These are phyloP conservation scores for Onchidella celtica DNA, from an alignment of 2,888 invertebrate genomes.

Conservation along the genomic window DNA sequence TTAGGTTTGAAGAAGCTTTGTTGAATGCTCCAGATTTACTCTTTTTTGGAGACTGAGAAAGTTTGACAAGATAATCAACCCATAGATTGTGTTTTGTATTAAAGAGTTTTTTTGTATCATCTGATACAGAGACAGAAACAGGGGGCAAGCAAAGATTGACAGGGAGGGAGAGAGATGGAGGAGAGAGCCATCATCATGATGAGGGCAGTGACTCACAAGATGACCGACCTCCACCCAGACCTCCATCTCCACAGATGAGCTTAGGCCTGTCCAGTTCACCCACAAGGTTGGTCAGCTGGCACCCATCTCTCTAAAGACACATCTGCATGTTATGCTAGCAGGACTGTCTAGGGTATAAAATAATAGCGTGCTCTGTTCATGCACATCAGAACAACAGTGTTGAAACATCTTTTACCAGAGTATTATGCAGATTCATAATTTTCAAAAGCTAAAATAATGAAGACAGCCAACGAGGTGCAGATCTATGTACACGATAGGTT, in stretches of 20 bases:
- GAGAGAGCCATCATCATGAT: slow-evolving; percentile 6
- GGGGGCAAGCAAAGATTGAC: neutral
- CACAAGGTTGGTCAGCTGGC: slow-evolving; percentile 40
- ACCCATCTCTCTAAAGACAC: too few relatives aligned
- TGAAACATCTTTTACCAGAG: too few relatives aligned
- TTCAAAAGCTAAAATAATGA: neutral
- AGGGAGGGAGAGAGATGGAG: slow-evolving; percentile 14
- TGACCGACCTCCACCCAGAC: slow-evolving; percentile 54
- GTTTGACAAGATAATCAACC: too few relatives aligned
- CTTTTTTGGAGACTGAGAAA: too few relatives aligned
- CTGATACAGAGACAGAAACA: slow-evolving; percentile 19
- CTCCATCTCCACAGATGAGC: slow-evolving; percentile 56
- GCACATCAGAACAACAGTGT: too few relatives aligned
- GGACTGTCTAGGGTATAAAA: too few relatives aligned
- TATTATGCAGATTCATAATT: neutral
- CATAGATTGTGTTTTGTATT: neutral
- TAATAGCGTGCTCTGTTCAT: too few relatives aligned
- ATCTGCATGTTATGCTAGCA: too few relatives aligned
- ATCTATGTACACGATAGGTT: neutral
- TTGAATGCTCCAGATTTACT: too few relatives aligned
- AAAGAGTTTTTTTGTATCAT: neutral
- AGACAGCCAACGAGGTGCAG: too few relatives aligned
- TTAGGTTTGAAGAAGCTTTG: too few relatives aligned
- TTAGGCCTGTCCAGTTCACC: slow-evolving; percentile 46
- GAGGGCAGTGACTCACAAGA: slow-evolving; percentile 43